Evolutionary conservation across 2,113 vertebrate species (phyloP).

Genomic region (Phodopus roborovskii): DNA sequence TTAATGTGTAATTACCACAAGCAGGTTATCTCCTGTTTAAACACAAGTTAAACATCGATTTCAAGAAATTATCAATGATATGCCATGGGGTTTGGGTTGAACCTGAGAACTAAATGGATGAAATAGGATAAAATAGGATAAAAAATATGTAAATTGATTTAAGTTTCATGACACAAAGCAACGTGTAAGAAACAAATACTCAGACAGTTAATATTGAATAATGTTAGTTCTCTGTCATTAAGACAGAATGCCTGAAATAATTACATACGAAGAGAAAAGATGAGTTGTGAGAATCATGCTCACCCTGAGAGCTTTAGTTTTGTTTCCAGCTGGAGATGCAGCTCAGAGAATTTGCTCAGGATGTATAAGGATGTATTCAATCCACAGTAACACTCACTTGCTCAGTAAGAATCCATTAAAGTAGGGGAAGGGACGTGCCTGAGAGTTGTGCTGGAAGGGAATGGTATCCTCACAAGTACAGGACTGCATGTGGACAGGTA

Average conservation of each 20-base stretch:
- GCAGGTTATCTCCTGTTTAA: neutral
- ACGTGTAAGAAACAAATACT: neutral
- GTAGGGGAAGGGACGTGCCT: too few species aligned
- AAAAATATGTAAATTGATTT: neutral
- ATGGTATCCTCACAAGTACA: neutral
- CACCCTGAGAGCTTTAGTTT: neutral
- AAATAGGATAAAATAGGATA: neutral
- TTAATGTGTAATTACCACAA: neutral
- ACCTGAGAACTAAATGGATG: neutral
- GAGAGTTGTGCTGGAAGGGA: neutral
- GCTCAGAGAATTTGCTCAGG: neutral
- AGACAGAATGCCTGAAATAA: neutral
- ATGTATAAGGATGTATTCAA: neutral
- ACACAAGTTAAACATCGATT: neutral
- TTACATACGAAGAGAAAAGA: neutral
- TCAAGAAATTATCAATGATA: neutral
- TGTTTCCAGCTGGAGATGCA: neutral
- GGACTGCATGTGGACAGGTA: neutral
- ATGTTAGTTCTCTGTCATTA: neutral
- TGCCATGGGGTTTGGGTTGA: neutral
- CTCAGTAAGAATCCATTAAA: neutral
- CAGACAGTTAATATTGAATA: neutral
- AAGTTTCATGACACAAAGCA: neutral
- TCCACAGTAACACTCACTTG: neutral
- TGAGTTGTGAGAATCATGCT: neutral